phyloP scores from a whole-genome alignment of 2,888 invertebrate genomes.

The Meghimatium bilineatum region DNA sequence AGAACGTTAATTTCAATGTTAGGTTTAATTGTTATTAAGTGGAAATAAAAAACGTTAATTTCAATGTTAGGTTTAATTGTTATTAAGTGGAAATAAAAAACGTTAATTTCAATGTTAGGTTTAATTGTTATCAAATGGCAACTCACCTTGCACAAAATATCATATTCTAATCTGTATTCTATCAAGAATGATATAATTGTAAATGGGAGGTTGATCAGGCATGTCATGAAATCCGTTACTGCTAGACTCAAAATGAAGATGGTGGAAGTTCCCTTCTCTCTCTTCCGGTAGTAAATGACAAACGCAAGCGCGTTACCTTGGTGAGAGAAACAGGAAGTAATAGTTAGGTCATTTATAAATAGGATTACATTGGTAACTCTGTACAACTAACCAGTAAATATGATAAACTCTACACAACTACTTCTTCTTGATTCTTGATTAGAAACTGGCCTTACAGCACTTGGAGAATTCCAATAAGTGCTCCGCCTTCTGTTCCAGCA shows the following conservation, averaged over 20 bases:
- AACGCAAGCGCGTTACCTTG: slow-evolving; percentile 70
- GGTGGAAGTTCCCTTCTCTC: slow-evolving; percentile 68
- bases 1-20: too few species aligned
- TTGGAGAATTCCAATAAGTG: too few species aligned
- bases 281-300: slow-evolving; percentile 65
- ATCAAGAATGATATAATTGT: slow-evolving; percentile 65
- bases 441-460: too few species aligned
- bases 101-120: too few species aligned
- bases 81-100: background rate
- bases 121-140: too few species aligned
- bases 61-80: too few species aligned
- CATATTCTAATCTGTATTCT: slow-evolving; percentile 26
- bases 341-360: background rate
- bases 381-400: background rate
- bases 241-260: slow-evolving; percentile 71
- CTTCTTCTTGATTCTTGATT: too few species aligned
- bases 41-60: too few species aligned
- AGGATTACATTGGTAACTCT: background rate
- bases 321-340: background rate
- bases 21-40: too few species aligned
- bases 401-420: background rate
- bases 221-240: slow-evolving; percentile 67
- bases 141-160: slow-evolving; percentile 42
- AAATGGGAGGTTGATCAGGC: slow-evolving; percentile 67
- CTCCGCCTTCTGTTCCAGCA: too few species aligned